A percentile compares a stretch with the other conserved stretches of the same genome.
Evolutionary conservation across 2,888 invertebrate genomes (phyloP).

Genomic region (Apodemia duryi): DNA sequence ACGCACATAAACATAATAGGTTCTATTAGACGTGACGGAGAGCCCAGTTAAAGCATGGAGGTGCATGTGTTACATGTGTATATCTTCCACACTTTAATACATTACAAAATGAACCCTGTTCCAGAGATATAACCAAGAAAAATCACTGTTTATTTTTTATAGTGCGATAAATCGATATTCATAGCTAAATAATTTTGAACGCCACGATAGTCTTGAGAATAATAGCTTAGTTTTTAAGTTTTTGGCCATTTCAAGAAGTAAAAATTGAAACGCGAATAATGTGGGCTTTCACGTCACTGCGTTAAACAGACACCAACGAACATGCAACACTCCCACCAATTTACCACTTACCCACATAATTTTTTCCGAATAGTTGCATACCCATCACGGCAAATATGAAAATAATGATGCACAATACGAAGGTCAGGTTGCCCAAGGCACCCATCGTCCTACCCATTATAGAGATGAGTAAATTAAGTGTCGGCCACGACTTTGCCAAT

Average conservation of each 20-base stretch:
- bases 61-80: conserved; percentile 29
- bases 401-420: conserved; percentile 97
- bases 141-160: neutral
- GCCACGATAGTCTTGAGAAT: neutral
- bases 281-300: conserved; percentile 56
- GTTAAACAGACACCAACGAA: conserved; percentile 73
- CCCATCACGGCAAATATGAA: conserved; percentile 99
- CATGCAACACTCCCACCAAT: conserved; percentile 78
- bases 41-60: conserved; percentile 54
- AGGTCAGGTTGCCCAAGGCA: conserved; percentile 96
- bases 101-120: conserved; percentile 1
- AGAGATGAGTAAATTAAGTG: conserved; percentile 95
- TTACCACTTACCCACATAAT: conserved; percentile 88
- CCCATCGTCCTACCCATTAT: conserved; percentile 98
- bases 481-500: conserved; percentile 97
- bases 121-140: neutral
- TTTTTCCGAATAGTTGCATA: conserved; percentile 96
- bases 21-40: conserved; percentile 65
- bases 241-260: conserved; percentile 44
- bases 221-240: neutral
- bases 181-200: neutral
- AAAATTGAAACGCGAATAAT: conserved; percentile 40
- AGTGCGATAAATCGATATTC: neutral
- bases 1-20: conserved; percentile 76
- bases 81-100: conserved; percentile 30